These are phyloP conservation scores for Opisthograptis luteolata DNA, from an alignment of 2,888 invertebrate species.

Conservation along the genomic window DNA sequence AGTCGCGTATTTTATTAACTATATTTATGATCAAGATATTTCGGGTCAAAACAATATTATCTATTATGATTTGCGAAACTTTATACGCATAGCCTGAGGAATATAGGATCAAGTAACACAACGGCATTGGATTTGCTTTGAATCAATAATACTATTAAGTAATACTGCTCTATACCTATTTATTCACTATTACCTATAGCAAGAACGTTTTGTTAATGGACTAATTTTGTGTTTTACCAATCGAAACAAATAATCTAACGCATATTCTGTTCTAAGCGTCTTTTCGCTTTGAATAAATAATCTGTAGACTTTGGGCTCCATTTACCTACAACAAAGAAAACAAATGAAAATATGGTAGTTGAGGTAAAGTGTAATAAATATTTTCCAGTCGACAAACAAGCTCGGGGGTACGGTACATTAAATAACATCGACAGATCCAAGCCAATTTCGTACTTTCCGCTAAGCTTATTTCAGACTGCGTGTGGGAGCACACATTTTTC, in stretches of 20 bases:
- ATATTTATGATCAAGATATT: too few relatives aligned
- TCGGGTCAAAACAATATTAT: too few relatives aligned
- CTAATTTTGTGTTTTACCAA: too few relatives aligned
- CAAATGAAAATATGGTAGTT: conserved; percentile 54
- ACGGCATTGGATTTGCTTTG: not conserved
- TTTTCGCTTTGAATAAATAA: conserved; percentile 24
- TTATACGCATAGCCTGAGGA: conserved; percentile 3
- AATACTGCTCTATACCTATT: too few relatives aligned
- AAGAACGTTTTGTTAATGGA: too few relatives aligned
- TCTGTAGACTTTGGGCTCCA: conserved; percentile 8
- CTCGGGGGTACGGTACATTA: conserved; percentile 71
- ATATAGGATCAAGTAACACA: conserved; percentile 6
- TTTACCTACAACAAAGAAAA: conserved; percentile 38
- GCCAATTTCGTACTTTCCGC: conserved; percentile 75
- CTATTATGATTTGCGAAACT: too few relatives aligned
- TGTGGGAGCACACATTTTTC: conserved; percentile 70
- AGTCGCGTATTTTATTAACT: too few relatives aligned
- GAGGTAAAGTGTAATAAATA: conserved; percentile 69
- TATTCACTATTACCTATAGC: too few relatives aligned
- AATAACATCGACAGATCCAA: conserved; percentile 79
- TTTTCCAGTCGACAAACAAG: conserved; percentile 75
- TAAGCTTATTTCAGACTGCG: conserved; percentile 75
- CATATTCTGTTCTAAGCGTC: too few relatives aligned
- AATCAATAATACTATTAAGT: too few relatives aligned
- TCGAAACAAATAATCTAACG: too few relatives aligned